Evolutionary conservation across 2,797 vertebrate species (phyloP).

Genomic region (Gila robusta): DNA sequence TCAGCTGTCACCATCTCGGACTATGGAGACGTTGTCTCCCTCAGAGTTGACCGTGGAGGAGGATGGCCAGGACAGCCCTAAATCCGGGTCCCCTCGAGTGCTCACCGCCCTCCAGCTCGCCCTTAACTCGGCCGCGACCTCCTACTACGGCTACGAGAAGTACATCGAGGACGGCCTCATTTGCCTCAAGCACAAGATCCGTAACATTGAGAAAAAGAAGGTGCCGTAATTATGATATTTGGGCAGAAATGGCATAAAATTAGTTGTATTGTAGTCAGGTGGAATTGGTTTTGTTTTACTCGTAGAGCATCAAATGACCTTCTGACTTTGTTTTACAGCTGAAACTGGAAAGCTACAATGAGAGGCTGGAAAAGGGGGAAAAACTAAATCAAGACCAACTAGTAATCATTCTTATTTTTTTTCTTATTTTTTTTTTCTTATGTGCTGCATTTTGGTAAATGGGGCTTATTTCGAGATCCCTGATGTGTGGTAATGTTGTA

Average conservation of each 20-base stretch:
- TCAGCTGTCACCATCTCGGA: conserved; percentile 83
- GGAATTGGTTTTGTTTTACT: not conserved
- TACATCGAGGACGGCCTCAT: conserved; percentile 96
- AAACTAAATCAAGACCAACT: conserved; percentile 91
- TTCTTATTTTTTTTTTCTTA: fast-evolving
- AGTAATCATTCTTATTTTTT: conserved; percentile 75
- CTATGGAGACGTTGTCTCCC: conserved; percentile 72
- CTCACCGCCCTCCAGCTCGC: conserved; percentile 69
- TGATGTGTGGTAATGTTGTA: conserved; percentile 58
- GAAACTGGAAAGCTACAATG: conserved; percentile 92
- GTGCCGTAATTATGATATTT: conserved; percentile 70
- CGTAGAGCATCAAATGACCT: not conserved
- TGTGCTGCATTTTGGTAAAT: not conserved
- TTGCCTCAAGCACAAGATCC: conserved; percentile 96
- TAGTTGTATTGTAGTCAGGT: not conserved
- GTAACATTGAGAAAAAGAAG: conserved; percentile 99
- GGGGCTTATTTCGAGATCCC: not conserved
- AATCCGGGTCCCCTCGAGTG: conserved; percentile 65
- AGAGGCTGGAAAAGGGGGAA: conserved; percentile 85
- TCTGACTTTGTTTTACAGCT: conserved; percentile 75
- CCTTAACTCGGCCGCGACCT: conserved; percentile 72
- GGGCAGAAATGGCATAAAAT: not conserved
- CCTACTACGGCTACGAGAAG: conserved; percentile 89
- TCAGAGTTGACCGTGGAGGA: conserved; percentile 64
- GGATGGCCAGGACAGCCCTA: conserved; percentile 65